Evolutionary conservation across 2,113 vertebrate species (phyloP).

Genomic region (Myiopsitta monachus): DNA sequence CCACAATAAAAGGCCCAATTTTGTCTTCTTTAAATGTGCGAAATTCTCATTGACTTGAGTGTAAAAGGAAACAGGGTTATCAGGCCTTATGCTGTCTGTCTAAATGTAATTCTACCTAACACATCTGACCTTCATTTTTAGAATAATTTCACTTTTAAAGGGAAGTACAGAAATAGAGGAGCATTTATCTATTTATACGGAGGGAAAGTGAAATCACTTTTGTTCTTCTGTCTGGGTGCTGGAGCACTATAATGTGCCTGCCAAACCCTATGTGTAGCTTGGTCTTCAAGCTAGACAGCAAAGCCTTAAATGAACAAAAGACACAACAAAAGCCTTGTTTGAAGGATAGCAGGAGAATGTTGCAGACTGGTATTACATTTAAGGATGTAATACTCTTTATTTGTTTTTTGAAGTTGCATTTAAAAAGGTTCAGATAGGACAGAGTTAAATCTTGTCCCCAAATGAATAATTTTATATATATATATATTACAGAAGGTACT

Average conservation of each 20-base stretch:
- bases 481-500: rapidly evolving
- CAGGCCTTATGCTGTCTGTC: not conserved
- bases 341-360: not conserved
- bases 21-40: constrained; percentile 25
- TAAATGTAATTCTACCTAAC: constrained; percentile 18
- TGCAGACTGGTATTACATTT: not conserved
- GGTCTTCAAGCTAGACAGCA: constrained; percentile 8
- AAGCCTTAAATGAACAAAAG: constrained; percentile 20
- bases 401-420: not conserved
- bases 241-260: not conserved
- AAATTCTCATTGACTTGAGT: constrained; percentile 22
- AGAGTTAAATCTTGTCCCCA: not conserved
- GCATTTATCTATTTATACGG: not conserved
- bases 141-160: not conserved
- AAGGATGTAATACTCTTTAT: not conserved
- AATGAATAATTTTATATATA: not conserved
- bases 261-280: not conserved
- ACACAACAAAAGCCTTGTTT: not conserved
- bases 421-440: not conserved
- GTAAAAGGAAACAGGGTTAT: constrained; percentile 11
- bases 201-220: not conserved
- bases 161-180: not conserved
- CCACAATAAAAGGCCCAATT: constrained; percentile 40
- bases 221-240: not conserved
- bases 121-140: constrained; percentile 35